Evolutionary conservation across 2,113 vertebrate genomes (phyloP).

Genomic region (Eretmochelys imbricata): DNA sequence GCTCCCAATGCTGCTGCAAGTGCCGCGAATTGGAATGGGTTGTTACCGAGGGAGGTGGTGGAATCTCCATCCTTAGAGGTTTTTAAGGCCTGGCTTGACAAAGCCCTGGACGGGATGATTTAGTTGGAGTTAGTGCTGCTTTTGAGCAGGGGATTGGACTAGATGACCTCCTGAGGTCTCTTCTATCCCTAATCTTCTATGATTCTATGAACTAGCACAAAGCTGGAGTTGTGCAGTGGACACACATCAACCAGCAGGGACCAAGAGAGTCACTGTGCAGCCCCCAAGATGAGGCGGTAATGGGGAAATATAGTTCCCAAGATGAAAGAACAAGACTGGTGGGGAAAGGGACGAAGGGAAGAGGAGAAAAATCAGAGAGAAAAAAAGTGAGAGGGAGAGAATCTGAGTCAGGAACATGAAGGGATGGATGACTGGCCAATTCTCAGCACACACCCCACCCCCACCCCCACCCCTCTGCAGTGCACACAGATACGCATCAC

Average conservation of each 20-base stretch:
- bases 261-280: neutral
- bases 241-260: constrained; percentile 6
- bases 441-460: neutral
- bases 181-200: too few relatives aligned
- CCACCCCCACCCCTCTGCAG: too few relatives aligned
- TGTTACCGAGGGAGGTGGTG: too few relatives aligned
- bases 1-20: too few relatives aligned
- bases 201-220: neutral
- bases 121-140: too few relatives aligned
- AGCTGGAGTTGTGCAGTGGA: neutral
- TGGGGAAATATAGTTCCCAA: neutral
- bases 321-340: neutral
- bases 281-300: neutral
- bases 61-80: too few relatives aligned
- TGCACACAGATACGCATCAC: neutral
- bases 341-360: neutral
- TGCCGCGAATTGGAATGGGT: too few relatives aligned
- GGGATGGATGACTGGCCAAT: neutral
- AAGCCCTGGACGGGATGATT: too few relatives aligned
- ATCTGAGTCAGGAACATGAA: neutral
- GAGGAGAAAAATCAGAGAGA: neutral
- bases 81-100: too few relatives aligned
- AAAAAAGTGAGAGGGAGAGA: neutral
- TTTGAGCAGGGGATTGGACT: too few relatives aligned
- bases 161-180: too few relatives aligned